Evolutionary conservation across 2,888 invertebrate species (phyloP).

Genomic region (Omphaloscelis lunosa): DNA sequence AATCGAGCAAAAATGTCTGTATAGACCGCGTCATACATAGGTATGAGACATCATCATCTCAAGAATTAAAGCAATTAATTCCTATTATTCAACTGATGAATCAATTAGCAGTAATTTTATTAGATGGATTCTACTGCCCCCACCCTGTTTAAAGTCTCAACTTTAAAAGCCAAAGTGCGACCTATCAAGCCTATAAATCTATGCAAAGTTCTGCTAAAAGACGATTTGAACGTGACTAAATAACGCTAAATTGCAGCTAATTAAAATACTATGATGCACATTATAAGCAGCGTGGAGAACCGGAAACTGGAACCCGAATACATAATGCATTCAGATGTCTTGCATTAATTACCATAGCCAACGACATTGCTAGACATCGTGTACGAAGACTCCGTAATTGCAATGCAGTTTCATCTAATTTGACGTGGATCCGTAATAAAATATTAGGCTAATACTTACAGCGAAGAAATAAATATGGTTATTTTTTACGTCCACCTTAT

Average conservation of each 20-base stretch:
- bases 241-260: constrained; percentile 35
- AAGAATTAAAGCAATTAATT: constrained; percentile 48
- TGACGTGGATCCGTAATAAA: not conserved
- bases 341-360: constrained; percentile 52
- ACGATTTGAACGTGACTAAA: constrained; percentile 20
- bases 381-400: constrained; percentile 10
- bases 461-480: not conserved
- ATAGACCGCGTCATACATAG: constrained; percentile 36
- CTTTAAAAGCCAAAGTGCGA: not conserved
- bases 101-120: constrained; percentile 33
- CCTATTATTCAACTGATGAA: constrained; percentile 50
- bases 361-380: constrained; percentile 37
- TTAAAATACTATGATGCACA: constrained; percentile 44
- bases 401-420: constrained; percentile 7
- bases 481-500: not conserved
- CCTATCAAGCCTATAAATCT: not conserved
- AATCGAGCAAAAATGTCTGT: constrained; percentile 52
- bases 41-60: constrained; percentile 56
- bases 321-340: constrained; percentile 55
- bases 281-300: constrained; percentile 27
- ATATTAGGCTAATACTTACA: not conserved
- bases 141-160: not conserved
- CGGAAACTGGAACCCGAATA: constrained; percentile 61
- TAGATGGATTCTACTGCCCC: not conserved
- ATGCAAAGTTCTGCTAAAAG: constrained; percentile 1